These are phyloP conservation scores for Allophyes oxyacanthae DNA, from an alignment of 2,888 invertebrate genomes.

Conservation along the genomic window DNA sequence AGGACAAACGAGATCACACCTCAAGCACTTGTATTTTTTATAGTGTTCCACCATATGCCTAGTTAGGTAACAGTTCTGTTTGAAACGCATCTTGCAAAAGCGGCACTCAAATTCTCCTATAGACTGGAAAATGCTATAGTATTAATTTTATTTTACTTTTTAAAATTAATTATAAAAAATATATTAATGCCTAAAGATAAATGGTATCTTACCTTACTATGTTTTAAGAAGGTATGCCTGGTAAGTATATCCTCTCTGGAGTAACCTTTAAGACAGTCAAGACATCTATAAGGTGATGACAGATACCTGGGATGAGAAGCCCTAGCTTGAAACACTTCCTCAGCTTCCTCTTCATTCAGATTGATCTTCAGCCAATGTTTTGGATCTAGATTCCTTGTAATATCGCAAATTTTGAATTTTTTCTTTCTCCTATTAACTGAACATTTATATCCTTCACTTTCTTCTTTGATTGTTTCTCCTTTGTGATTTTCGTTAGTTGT, in stretches of 20 bases:
- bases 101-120: constrained; percentile 71
- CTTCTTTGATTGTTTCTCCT: constrained; percentile 4
- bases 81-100: constrained; percentile 78
- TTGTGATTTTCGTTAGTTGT: constrained; percentile 4
- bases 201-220: constrained; percentile 79
- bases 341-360: constrained; percentile 75
- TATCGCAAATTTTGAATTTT: constrained; percentile 27
- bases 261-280: constrained; percentile 74
- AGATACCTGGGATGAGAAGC: constrained; percentile 69
- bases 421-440: constrained; percentile 3
- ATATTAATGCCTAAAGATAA: too few relatives aligned
- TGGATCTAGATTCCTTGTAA: constrained; percentile 54
- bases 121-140: constrained; percentile 51
- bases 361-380: constrained; percentile 73
- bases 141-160: too few relatives aligned
- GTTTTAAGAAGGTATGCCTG: constrained; percentile 71
- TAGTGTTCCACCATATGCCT: constrained; percentile 77
- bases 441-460: not conserved
- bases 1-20: constrained; percentile 72
- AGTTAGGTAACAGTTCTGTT: constrained; percentile 69
- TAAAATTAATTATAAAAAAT: too few relatives aligned
- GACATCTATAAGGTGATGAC: constrained; percentile 70
- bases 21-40: constrained; percentile 73
- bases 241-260: constrained; percentile 75
- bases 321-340: constrained; percentile 69